Evolutionary conservation across 2,888 invertebrate genomes (phyloP).

Genomic region (Sabatieria punctata): DNA sequence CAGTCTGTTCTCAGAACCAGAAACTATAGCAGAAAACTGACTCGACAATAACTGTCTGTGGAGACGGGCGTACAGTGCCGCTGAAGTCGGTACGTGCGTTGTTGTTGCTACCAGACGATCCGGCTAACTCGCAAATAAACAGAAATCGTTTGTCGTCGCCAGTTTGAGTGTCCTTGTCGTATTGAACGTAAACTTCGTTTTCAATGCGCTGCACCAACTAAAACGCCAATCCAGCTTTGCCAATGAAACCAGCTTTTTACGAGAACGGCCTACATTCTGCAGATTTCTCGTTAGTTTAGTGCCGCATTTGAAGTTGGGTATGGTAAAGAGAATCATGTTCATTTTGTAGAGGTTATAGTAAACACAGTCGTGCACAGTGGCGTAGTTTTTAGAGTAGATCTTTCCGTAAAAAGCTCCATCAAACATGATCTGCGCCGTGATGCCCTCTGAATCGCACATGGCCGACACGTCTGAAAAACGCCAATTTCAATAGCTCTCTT

Average conservation of each 20-base stretch:
- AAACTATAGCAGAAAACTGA: conserved; percentile 1
- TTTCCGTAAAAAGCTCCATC: conserved; percentile 25
- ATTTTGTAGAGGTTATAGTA: conserved; percentile 24
- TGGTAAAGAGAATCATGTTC: conserved; percentile 25
- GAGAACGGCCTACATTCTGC: conserved; percentile 22
- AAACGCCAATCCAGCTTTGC: conserved; percentile 8
- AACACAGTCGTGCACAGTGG: conserved; percentile 22
- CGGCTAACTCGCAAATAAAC: conserved; percentile 24
- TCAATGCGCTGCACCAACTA: conserved; percentile 27
- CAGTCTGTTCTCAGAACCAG: too few relatives aligned
- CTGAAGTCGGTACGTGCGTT: background rate
- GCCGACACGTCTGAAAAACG: conserved; percentile 19
- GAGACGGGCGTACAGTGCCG: conserved; percentile 5
- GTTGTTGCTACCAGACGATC: background rate
- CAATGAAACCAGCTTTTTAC: background rate
- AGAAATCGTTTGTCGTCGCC: conserved; percentile 24
- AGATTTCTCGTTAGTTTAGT: conserved; percentile 21
- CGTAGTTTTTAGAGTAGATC: conserved; percentile 26
- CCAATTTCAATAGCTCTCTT: too few relatives aligned
- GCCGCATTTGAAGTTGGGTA: conserved; percentile 28
- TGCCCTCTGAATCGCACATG: conserved; percentile 27
- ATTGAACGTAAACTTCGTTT: conserved; percentile 29
- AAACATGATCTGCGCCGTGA: conserved; percentile 27
- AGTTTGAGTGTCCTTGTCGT: conserved; percentile 28
- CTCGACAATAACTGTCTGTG: conserved; percentile 10